Percentiles rank a stretch among this genome's conserved stretches.
phyloP scores from a whole-genome alignment of 2,888 invertebrate species.

The Drosophila monieri region DNA sequence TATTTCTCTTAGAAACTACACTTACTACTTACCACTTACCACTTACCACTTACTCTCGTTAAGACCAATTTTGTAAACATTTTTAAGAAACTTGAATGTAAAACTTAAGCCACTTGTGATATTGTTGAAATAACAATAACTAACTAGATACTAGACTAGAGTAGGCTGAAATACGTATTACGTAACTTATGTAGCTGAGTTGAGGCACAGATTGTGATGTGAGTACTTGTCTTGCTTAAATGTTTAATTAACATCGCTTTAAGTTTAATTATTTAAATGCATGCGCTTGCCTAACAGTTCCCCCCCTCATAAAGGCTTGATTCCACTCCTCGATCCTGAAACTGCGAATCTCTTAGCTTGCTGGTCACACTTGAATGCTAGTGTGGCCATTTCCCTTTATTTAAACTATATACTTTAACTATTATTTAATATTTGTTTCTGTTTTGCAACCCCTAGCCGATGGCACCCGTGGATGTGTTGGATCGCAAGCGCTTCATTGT shows the following conservation, averaged over 20 bases:
- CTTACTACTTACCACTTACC: slow-evolving; percentile 24
- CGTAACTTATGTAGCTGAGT: slow-evolving; percentile 60
- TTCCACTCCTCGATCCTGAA: slow-evolving; percentile 7
- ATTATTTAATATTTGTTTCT: neutral
- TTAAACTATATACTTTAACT: no score
- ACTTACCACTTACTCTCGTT: slow-evolving; percentile 8
- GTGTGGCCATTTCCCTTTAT: neutral
- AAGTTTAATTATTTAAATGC: neutral
- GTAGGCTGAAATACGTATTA: slow-evolving; percentile 18
- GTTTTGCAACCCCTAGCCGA: slow-evolving; percentile 39
- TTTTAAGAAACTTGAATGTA: neutral
- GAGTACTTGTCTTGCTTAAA: slow-evolving; percentile 59
- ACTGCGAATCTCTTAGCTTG: neutral
- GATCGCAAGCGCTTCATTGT: slow-evolving; percentile 82
- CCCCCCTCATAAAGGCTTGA: neutral
- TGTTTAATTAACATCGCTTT: neutral
- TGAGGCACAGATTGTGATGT: slow-evolving; percentile 65
- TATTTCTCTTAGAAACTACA: slow-evolving; percentile 65
- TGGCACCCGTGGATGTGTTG: slow-evolving; percentile 35
- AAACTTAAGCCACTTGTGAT: slow-evolving; percentile 15
- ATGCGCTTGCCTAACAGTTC: slow-evolving; percentile 27
- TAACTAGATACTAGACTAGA: slow-evolving; percentile 8
- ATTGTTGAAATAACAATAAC: slow-evolving; percentile 19
- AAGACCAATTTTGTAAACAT: neutral
- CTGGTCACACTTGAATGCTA: neutral